Evolutionary conservation across 1,140 invertebrate genomes (phyloP).

Genomic region (Trachelipus rathkii): DNA sequence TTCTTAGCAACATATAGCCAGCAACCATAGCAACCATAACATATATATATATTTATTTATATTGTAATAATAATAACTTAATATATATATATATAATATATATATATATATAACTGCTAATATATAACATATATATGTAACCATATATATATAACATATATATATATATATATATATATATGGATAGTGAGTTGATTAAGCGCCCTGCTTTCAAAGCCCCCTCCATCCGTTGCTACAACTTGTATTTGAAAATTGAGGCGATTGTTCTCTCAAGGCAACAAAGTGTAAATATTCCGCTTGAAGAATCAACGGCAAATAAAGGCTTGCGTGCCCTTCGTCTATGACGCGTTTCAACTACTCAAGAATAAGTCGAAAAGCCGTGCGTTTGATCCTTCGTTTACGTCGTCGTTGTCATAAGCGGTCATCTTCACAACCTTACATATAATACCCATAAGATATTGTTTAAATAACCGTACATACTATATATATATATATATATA

Average conservation of each 20-base stretch:
- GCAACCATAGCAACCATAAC: too few relatives aligned
- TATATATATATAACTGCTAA: too few relatives aligned
- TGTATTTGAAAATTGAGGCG: conserved; percentile 27
- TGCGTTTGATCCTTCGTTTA: conserved; percentile 51
- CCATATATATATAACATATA: too few relatives aligned
- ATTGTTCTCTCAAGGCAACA: conserved; percentile 36
- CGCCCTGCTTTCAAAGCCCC: conserved; percentile 45
- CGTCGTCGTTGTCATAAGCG: conserved; percentile 55
- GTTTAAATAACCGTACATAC: not conserved
- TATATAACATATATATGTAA: too few relatives aligned
- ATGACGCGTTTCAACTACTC: conserved; percentile 54
- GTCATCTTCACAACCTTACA: conserved; percentile 54
- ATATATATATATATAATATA: too few relatives aligned
- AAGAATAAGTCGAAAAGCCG: conserved; percentile 47
- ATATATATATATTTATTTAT: too few relatives aligned
- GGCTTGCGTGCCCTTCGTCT: conserved; percentile 50
- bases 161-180: too few relatives aligned
- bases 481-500: conserved; percentile 15
- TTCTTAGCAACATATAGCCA: too few relatives aligned
- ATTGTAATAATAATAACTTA: too few relatives aligned
- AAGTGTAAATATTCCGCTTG: conserved; percentile 48
- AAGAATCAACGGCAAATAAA: conserved; percentile 51
- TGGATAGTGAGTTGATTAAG: too few relatives aligned
- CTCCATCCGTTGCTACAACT: conserved; percentile 49
- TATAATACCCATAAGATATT: conserved; percentile 37